Evolutionary conservation across 2,888 invertebrate genomes (phyloP).

Genomic region (Zaprionus obscuricornis): DNA sequence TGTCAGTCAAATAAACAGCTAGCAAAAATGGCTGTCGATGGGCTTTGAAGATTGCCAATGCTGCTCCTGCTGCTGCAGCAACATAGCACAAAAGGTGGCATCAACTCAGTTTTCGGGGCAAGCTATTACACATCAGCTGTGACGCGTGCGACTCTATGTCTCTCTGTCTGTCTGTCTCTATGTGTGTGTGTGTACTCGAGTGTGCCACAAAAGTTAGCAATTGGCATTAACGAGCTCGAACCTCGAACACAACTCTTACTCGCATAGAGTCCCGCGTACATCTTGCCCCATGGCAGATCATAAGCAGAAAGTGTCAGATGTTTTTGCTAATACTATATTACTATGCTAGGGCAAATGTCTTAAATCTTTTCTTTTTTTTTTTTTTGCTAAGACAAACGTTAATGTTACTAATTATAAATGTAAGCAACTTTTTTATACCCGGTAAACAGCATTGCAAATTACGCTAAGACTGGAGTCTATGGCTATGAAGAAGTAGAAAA

Average conservation of each 20-base stretch:
- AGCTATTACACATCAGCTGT: slow-evolving; percentile 35
- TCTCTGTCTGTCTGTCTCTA: slow-evolving; percentile 1
- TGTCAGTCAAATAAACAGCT: slow-evolving; percentile 59
- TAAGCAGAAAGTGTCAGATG: too few species aligned
- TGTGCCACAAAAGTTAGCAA: slow-evolving; percentile 36
- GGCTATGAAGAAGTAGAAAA: too few species aligned
- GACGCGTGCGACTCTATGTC: neutral
- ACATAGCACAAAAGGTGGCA: slow-evolving; percentile 5
- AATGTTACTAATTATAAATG: too few species aligned
- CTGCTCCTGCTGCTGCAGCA: slow-evolving; percentile 1
- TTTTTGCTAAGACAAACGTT: too few species aligned
- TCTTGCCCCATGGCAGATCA: too few species aligned
- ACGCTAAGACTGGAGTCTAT: too few species aligned
- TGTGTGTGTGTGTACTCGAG: slow-evolving; percentile 2
- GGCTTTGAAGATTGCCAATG: slow-evolving; percentile 24
- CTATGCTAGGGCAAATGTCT: too few species aligned
- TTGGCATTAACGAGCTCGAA: slow-evolving; percentile 52
- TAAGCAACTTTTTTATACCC: too few species aligned
- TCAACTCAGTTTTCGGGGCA: neutral
- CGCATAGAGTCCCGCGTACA: too few species aligned
- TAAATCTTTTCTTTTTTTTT: too few species aligned
- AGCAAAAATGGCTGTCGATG: slow-evolving; percentile 40
- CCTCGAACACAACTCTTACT: slow-evolving; percentile 38
- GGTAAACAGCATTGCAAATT: too few species aligned
- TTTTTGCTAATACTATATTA: too few species aligned